phyloP scores from a whole-genome alignment of 2,113 vertebrate species.

The Ceyx melanurus region DNA sequence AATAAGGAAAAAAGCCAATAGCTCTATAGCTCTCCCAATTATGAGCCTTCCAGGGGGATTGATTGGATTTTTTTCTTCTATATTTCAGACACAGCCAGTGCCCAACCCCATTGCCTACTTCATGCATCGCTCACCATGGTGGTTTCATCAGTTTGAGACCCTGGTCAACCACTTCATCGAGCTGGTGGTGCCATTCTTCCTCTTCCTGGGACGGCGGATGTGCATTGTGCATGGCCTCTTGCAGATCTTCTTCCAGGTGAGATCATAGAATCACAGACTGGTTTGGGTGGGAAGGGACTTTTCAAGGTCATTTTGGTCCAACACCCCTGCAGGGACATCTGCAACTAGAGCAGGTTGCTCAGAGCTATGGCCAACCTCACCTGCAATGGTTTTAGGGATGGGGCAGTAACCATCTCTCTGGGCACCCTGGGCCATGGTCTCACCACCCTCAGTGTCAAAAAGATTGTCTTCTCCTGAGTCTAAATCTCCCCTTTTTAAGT shows the following conservation, averaged over 20 bases:
- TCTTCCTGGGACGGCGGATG: conserved; percentile 87
- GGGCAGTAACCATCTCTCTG: neutral
- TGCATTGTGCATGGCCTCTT: conserved; percentile 79
- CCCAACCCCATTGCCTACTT: conserved; percentile 92
- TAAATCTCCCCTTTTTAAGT: neutral
- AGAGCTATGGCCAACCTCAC: neutral
- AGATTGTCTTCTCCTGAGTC: neutral
- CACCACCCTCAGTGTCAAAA: neutral
- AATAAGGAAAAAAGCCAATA: neutral
- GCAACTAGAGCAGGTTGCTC: neutral
- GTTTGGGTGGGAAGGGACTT: neutral
- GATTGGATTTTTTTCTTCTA: rapidly evolving
- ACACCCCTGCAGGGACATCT: neutral
- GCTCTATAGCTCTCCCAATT: rapidly evolving
- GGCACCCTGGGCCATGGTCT: neutral
- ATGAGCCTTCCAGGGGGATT: too few relatives aligned
- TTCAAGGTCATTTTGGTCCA: neutral
- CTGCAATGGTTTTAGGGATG: neutral
- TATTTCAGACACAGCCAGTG: conserved; percentile 89
- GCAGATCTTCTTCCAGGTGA: conserved; percentile 95
- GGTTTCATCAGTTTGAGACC: conserved; percentile 88
- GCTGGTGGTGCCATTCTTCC: conserved; percentile 87
- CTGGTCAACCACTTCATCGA: conserved; percentile 90
- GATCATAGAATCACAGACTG: neutral
- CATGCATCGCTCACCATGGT: conserved; percentile 87